phyloP scores from a whole-genome alignment of 2,888 invertebrate species.

The Dryococelus australis region DNA sequence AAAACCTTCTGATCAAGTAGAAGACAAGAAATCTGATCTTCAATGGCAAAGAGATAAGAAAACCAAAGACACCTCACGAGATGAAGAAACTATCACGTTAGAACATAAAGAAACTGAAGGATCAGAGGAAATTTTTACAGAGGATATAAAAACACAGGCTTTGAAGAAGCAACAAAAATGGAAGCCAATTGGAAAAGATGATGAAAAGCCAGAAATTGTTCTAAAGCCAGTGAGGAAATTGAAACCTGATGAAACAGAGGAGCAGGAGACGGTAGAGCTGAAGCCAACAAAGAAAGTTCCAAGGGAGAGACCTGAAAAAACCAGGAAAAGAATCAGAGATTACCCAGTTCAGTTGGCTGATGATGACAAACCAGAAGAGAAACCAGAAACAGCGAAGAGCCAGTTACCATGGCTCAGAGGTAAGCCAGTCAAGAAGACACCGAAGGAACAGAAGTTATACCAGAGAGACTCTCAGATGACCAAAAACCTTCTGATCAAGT shows the following conservation, averaged over 20 bases:
- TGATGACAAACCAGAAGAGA: constrained; percentile 42
- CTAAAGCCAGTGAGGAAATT: constrained; percentile 47
- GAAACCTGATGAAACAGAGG: constrained; percentile 42
- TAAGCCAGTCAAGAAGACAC: constrained; percentile 11
- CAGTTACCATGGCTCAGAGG: constrained; percentile 33
- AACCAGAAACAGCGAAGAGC: constrained; percentile 40
- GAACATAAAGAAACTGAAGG: constrained; percentile 33
- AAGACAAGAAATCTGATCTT: constrained; percentile 35
- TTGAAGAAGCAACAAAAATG: constrained; percentile 41
- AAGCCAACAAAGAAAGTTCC: constrained; percentile 47
- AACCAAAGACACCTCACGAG: constrained; percentile 12
- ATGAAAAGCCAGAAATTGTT: constrained; percentile 51
- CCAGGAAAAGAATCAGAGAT: background rate
- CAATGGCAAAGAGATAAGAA: constrained; percentile 41
- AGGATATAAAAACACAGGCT: constrained; percentile 42
- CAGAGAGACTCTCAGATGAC: constrained; percentile 18
- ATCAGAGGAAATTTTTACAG: constrained; percentile 41
- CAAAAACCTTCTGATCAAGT: constrained; percentile 42
- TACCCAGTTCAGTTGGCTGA: constrained; percentile 17
- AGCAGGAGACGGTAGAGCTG: constrained; percentile 37
- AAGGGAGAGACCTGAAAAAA: constrained; percentile 33
- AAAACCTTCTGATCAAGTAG: constrained; percentile 43
- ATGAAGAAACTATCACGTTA: background rate
- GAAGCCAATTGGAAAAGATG: constrained; percentile 37
- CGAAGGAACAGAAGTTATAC: background rate